Percentiles rank a stretch among this genome's conserved stretches.
Conservation (phyloP, 2,888 invertebrate species). For the Pristionchus japonicus region DNA sequence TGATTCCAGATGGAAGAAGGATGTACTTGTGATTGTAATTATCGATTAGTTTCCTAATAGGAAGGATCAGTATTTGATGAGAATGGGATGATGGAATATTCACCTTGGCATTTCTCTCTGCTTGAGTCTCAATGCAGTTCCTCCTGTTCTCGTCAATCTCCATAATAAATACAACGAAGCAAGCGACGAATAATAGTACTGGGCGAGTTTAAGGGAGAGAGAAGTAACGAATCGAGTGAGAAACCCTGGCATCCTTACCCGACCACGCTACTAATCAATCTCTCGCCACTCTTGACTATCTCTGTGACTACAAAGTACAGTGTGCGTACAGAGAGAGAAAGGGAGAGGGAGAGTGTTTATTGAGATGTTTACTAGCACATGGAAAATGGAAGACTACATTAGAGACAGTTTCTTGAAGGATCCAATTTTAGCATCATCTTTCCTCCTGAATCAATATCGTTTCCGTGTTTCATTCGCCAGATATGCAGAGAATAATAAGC, state of each 20-base stretch:
- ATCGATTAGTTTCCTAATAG: background rate
- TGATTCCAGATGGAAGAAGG: background rate
- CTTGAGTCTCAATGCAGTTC: background rate
- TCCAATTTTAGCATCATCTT: too few species aligned
- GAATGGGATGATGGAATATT: background rate
- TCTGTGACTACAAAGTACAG: background rate
- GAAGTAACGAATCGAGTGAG: background rate
- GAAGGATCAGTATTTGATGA: too few species aligned
- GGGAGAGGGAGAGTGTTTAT: too few species aligned
- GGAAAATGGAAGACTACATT: too few species aligned
- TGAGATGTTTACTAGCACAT: too few species aligned
- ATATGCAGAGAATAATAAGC: background rate
- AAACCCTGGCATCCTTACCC: background rate
- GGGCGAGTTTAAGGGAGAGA: conserved; percentile 24
- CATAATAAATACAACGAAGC: background rate
- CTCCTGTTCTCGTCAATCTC: conserved; percentile 11
- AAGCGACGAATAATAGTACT: conserved; percentile 36
- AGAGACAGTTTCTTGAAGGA: too few species aligned
- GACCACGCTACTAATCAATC: too few species aligned
- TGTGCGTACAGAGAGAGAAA: too few species aligned
- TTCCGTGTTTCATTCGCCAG: too few species aligned
- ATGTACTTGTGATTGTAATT: conserved; percentile 12
- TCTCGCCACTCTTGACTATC: background rate
- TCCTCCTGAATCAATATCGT: too few species aligned
- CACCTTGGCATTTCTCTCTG: background rate